These are phyloP conservation scores for Myotis pilosus DNA, from an alignment of 2,797 vertebrate genomes.

Conservation along the genomic window DNA sequence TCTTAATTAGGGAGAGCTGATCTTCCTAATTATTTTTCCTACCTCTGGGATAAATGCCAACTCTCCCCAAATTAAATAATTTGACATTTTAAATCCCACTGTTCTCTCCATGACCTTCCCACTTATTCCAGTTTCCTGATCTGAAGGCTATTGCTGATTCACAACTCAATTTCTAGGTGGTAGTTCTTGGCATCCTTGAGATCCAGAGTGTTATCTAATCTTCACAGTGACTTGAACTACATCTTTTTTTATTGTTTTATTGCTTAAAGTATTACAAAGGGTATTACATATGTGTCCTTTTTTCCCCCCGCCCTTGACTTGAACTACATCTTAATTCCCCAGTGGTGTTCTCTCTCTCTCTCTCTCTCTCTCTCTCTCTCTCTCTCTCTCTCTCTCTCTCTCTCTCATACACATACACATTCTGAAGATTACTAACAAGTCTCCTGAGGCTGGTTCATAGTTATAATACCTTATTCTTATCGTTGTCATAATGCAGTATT, in stretches of 20 bases:
- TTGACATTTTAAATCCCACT: background rate
- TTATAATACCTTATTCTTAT: background rate
- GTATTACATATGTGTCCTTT: no score
- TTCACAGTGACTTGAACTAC: background rate
- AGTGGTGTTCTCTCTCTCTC: background rate
- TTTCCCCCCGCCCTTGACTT: background rate
- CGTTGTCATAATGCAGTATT: background rate
- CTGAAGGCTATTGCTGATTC: background rate
- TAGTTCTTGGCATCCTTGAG: background rate
- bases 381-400: no score
- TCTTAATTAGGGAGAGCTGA: background rate
- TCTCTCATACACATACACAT: no score
- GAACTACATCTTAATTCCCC: background rate
- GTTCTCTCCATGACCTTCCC: background rate
- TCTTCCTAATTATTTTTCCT: constrained; percentile 3
- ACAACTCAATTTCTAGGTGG: background rate
- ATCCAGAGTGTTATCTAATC: background rate
- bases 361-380: no score
- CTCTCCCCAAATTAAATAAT: background rate
- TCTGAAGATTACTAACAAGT: background rate
- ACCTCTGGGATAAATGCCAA: background rate
- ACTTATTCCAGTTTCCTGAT: background rate
- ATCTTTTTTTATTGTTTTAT: background rate
- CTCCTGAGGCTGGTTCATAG: background rate
- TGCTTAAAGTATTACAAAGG: no score